Evolutionary conservation across 2,888 invertebrate species (phyloP), one percentile per base, ranked within the genome.

Genomic region (Aphidoletes aphidimyza): DNA sequence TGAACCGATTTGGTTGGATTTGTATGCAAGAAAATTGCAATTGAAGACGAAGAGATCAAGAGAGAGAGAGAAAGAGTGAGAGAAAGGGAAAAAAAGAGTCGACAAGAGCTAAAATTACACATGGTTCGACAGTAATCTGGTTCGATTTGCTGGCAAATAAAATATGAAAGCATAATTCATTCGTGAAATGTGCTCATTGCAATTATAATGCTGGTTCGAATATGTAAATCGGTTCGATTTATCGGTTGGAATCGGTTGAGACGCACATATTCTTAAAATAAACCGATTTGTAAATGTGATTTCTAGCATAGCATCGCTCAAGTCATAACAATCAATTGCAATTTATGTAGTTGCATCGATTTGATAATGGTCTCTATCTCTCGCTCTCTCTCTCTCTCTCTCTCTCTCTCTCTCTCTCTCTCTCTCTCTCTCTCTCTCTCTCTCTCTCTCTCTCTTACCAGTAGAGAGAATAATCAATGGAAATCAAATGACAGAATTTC

Each of bases 111-210:
- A 14, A 42, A 69, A 69, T 69, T 69, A 69, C 69, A n/a, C 69
- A 69, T 69, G 69, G 30, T 11, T 54, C 22, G 11, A 34, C 1
- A 9, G 34, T 19, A 47, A 47, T 47, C 47, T 11, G 47, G 22
- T 22, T 69, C 69, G 69, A n/a, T n/a, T n/a, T 30, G 30, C 22
- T 3, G 22, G 0, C 54, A 26, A 26, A 69, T 69, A 30, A 69
- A 69, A 69, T 69, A 69, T 69, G 34, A 69, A 14, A 26, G 34
- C 69, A 69, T 69, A 69, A 69, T 69, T 69, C 30, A 69, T 69
- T n/a, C 11, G 14, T 0, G 14, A n/a, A 30, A 69, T 69, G 69
- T 14, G 30, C 69, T 69, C 69, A 69, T 69, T 69, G 69, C 69
- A 69, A 69, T 69, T 69, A 69, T 69, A 30, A 30, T 69, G 69